A percentile compares a stretch with the other conserved stretches of the same genome.
Conservation (phyloP, 1,140 invertebrate genomes). For the Pteromalus puparum region DNA sequence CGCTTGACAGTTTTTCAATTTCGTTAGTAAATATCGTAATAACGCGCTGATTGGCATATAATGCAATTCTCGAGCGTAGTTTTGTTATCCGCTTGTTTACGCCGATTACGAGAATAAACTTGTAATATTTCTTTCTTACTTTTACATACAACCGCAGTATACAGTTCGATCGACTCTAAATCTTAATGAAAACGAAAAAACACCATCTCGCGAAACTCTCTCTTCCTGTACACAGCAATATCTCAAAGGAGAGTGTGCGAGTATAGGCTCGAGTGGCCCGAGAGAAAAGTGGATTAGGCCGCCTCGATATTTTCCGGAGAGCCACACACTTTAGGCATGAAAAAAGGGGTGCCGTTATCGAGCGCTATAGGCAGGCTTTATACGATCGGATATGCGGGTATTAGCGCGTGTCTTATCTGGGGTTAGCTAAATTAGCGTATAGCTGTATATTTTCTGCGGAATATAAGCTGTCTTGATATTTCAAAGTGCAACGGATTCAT, state of each 20-base stretch:
- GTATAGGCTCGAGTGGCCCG: neutral
- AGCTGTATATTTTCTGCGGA: neutral
- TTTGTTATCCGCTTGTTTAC: no score
- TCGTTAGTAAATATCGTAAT: no score
- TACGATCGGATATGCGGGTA: neutral
- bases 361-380: neutral
- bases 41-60: no score
- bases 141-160: no score
- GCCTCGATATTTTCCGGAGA: neutral
- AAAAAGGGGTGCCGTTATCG: neutral
- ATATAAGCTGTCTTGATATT: neutral
- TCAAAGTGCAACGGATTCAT: neutral
- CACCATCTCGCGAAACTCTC: neutral
- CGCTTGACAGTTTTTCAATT: no score
- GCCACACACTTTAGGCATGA: neutral
- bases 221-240: neutral
- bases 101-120: no score
- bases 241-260: neutral
- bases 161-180: no score
- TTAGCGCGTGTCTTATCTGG: constrained; percentile 9
- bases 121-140: no score
- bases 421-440: neutral
- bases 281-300: constrained; percentile 13
- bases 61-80: no score
- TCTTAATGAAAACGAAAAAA: neutral